Conservation (phyloP, 2,797 vertebrate genomes). For the Onychomys torridus region DNA sequence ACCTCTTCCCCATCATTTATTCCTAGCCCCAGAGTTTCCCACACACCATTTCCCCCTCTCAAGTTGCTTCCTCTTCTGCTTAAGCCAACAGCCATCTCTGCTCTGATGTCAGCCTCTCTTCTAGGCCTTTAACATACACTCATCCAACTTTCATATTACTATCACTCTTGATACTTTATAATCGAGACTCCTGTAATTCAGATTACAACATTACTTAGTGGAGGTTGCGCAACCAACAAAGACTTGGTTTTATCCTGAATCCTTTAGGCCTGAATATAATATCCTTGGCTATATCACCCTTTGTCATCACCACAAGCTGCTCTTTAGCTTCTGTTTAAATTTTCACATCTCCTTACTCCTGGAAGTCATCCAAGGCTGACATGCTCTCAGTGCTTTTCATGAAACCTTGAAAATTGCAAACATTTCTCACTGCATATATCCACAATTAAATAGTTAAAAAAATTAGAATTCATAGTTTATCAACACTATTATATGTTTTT, state of each 20-base stretch:
- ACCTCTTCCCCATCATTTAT: background rate
- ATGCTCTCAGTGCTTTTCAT: background rate
- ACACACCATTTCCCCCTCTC: background rate
- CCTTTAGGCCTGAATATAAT: background rate
- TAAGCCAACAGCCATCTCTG: background rate
- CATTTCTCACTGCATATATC: background rate
- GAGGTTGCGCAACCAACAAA: background rate
- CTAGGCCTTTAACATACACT: background rate
- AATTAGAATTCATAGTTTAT: background rate
- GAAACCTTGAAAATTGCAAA: background rate
- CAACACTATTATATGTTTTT: background rate
- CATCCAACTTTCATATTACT: background rate
- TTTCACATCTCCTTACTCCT: background rate
- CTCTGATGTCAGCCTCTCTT: background rate
- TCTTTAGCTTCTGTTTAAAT: slow-evolving; percentile 9
- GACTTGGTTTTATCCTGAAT: background rate
- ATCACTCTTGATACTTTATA: background rate
- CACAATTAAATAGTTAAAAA: slow-evolving; percentile 8
- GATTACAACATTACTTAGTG: background rate
- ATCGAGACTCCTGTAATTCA: background rate
- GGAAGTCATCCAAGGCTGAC: background rate
- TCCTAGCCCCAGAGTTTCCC: background rate
- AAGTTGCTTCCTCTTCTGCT: background rate
- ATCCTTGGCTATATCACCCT: background rate
- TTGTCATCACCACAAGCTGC: background rate